Evolutionary conservation across 1,140 invertebrate genomes (phyloP).

Genomic region (Neodiprion virginianus): DNA sequence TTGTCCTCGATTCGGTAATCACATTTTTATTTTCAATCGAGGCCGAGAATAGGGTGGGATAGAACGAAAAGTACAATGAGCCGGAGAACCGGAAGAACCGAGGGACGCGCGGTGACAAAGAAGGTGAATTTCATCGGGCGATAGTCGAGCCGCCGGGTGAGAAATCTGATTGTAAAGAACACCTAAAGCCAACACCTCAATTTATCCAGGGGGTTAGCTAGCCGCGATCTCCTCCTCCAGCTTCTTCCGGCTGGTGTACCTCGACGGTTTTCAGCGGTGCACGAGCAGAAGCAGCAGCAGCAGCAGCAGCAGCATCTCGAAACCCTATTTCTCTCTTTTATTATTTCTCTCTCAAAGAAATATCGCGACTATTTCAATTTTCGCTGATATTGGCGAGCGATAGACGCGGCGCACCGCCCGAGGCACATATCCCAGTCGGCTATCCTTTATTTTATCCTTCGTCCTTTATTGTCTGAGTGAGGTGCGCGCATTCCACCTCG

Average conservation of each 20-base stretch:
- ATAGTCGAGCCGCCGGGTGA: slow-evolving; percentile 37
- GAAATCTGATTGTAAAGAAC: slow-evolving; percentile 52
- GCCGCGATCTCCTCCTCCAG: slow-evolving; percentile 19
- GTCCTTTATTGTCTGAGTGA: slow-evolving; percentile 6
- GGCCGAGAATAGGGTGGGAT: too few relatives aligned
- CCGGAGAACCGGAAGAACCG: too few relatives aligned
- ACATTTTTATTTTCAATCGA: too few relatives aligned
- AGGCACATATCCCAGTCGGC: slow-evolving; percentile 14
- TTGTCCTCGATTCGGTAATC: too few relatives aligned
- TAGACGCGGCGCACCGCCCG: slow-evolving; percentile 35
- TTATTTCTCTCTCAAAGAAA: slow-evolving; percentile 46
- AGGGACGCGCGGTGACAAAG: slow-evolving; percentile 31
- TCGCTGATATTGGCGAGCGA: slow-evolving; percentile 52
- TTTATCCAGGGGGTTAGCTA: slow-evolving; percentile 35
- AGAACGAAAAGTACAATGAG: too few relatives aligned
- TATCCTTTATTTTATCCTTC: slow-evolving; percentile 50
- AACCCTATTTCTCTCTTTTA: slow-evolving; percentile 41
- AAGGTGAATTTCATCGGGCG: slow-evolving; percentile 39
- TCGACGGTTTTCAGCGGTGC: too few relatives aligned
- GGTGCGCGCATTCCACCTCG: slow-evolving; percentile 28
- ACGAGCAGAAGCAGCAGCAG: too few relatives aligned
- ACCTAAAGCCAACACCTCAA: slow-evolving; percentile 41
- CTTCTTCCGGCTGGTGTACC: too few relatives aligned
- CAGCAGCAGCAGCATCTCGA: slow-evolving; percentile 2
- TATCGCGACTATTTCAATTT: slow-evolving; percentile 56